Percentiles rank a stretch among this genome's conserved stretches.
These are phyloP conservation scores for Notospermus geniculatus DNA, from an alignment of 1,140 invertebrate species.

Conservation along the genomic window DNA sequence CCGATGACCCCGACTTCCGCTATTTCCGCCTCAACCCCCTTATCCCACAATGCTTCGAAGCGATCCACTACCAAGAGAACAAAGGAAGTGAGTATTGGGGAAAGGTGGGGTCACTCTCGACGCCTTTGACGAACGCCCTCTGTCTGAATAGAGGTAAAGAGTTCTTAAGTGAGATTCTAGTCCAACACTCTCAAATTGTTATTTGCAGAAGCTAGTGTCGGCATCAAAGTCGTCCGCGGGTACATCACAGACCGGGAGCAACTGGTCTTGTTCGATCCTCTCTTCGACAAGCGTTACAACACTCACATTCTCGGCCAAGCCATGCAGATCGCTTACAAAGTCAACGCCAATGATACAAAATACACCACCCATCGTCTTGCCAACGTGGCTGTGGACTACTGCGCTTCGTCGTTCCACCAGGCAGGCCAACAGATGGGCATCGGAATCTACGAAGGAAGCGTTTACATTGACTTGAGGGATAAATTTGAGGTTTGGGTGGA, in stretches of 20 bases:
- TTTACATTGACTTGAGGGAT: conserved; percentile 29
- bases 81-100: conserved; percentile 16
- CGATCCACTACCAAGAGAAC: conserved; percentile 23
- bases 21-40: conserved; percentile 25
- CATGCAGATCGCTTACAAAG: conserved; percentile 22
- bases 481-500: conserved; percentile 26
- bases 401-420: conserved; percentile 25
- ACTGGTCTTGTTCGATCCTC: conserved; percentile 14
- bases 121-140: no score
- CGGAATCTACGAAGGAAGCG: conserved; percentile 25
- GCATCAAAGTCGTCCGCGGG: conserved; percentile 19
- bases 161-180: no score
- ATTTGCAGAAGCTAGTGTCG: no score
- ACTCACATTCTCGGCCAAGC: conserved; percentile 24
- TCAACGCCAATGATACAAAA: conserved; percentile 2
- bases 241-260: conserved; percentile 29
- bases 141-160: no score
- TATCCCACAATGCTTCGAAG: conserved; percentile 24
- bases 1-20: conserved; percentile 20
- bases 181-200: no score
- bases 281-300: conserved; percentile 24
- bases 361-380: conserved; percentile 17
- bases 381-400: conserved; percentile 24
- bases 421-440: conserved; percentile 20
- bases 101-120: no score